Conservation (phyloP, 2,797 vertebrate species). For the Pelobates cultripes region DNA sequence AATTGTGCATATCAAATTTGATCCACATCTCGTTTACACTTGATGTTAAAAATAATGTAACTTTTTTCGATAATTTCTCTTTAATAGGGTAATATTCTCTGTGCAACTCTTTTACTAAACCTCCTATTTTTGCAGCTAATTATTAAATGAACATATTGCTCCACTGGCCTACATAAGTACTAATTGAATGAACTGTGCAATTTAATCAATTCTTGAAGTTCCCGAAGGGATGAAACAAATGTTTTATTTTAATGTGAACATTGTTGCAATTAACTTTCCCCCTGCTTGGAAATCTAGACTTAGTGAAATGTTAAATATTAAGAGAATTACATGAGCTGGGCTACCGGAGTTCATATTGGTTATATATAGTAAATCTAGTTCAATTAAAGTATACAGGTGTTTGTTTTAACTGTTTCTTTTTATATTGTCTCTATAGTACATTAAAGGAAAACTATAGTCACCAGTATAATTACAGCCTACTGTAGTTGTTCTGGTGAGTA, state of each 20-base stretch:
- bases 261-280: conserved; percentile 24
- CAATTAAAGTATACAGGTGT: no score
- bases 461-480: no score
- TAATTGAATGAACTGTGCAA: conserved; percentile 37
- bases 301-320: conserved; percentile 26
- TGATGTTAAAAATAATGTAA: neutral
- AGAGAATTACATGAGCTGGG: neutral
- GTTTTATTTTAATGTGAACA: conserved; percentile 27
- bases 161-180: conserved; percentile 6
- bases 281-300: conserved; percentile 13
- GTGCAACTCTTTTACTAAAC: neutral
- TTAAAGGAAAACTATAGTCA: no score
- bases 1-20: neutral
- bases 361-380: no score
- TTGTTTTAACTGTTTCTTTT: no score
- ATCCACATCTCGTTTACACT: neutral
- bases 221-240: conserved; percentile 29
- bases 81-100: neutral
- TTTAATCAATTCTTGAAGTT: conserved; percentile 42
- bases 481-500: no score
- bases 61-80: neutral
- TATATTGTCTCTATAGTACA: no score
- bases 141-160: conserved; percentile 14
- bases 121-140: neutral
- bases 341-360: neutral